Base-by-base conservation (phyloP, 2,888 invertebrate species). In the Leucophenga montana region DNA sequence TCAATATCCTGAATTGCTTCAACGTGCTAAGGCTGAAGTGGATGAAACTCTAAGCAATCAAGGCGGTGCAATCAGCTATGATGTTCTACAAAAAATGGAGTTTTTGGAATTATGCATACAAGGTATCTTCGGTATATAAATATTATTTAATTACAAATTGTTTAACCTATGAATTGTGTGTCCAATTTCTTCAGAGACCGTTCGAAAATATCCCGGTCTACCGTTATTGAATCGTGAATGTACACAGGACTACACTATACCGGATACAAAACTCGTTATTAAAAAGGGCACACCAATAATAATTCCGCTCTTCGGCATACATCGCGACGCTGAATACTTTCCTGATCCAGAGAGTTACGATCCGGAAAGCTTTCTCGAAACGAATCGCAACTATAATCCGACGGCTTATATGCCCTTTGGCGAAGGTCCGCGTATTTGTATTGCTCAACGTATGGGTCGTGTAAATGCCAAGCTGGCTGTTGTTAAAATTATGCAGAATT, bases 161-260 rank as follows among this genome's bases (percentile, higher is more conserved):
- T 27, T 27, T 27, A 27, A 27, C 27, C 27, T 27, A n/a, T n/a
- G n/a, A n/a, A n/a, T n/a, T n/a, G n/a, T n/a, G n/a, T n/a, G n/a
- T n/a, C n/a, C n/a, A n/a, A n/a, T n/a, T n/a, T n/a, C n/a, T 44
- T 1, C 33, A 81, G 88, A 88, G 73, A 84, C 86, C 0, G 18
- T 90, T 18, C 83, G 90, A 5, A 86, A 89, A 68, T 89, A 89
- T 78, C 89, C 90, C 0, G 88, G 88, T 0, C 78, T 89, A 1
- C 85, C 88, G 0, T 70, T 88, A 6, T 77, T 89, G 0, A 89
- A 89, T 68, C 85, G 89, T 0, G 80, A 85, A 68, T 90, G 89
- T 53, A 87, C 87, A 0, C 73, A 85, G 71, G 84, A 87, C 31
- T 89, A 85, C 67, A 67, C 71, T 0, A 75, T 89, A 2, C 87